Evolutionary conservation across 2,113 vertebrate genomes (phyloP), one percentile per base, ranked within the genome.

Genomic region (Lophura nycthemera): DNA sequence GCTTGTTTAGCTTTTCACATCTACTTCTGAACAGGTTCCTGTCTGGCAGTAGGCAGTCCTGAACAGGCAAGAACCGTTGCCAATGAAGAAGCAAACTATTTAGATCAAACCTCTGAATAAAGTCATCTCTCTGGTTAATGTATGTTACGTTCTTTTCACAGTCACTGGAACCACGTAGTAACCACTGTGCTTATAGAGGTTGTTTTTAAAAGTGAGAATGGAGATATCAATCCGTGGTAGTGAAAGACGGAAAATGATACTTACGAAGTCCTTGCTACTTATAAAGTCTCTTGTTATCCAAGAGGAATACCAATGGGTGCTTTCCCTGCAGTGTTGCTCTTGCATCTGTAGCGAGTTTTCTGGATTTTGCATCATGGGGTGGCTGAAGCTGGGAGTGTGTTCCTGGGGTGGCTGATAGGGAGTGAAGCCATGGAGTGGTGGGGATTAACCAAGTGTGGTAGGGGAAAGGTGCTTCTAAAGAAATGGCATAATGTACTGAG

Each of bases 281-380:
- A 48, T 3, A 13, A 24, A 10, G 2, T 57, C 7, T 48, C 12
- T 48, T 40, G 21, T 47, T 18, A 43, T 21, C 15, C 17, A 6
- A 38, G 32, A n/a, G 38, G 8, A 0, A 0, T 40, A 9, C 50
- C 25, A 2, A 0, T 9, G 10, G 1, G 1, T 6, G 9, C 38
- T 32, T 56, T 47, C 30, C 25, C 29, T 63, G 3, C 34, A 22
- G 2, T 0, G 0, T 6, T 20, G 10, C 20, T 57, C 14, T 60
- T 79, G 16, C 18, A 72, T 29, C 0, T 0, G 18, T 34, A n/a
- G 25, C 29, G 34, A 50, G 6, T 2, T 52, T 86, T 80, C 56
- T 52, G 43, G 15, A 29, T 47, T 42, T 42, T 36, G 8, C 3
- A 6, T n/a, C 21, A 3, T 10, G 11, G n/a, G 13, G 34, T 61